Evolutionary conservation across 2,888 invertebrate species (phyloP).

Genomic region (Zygogramma bicolorata): DNA sequence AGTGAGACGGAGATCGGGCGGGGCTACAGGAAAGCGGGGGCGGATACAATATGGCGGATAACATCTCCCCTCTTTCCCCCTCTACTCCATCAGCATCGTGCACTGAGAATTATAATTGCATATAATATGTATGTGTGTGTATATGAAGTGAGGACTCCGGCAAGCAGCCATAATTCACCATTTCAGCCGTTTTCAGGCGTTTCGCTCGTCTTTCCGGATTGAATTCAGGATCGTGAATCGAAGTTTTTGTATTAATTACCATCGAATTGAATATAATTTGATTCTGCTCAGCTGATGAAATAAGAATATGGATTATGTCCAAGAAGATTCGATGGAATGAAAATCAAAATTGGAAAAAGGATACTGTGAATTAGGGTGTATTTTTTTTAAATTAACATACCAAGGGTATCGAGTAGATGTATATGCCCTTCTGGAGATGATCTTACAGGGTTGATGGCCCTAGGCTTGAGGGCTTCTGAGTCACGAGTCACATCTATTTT

Average conservation of each 20-base stretch:
- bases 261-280: conserved; percentile 56
- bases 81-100: conserved; percentile 62
- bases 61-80: conserved; percentile 62
- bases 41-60: conserved; percentile 67
- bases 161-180: conserved; percentile 60
- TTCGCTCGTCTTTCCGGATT: conserved; percentile 38
- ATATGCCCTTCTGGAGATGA: no score
- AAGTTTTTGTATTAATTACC: conserved; percentile 63
- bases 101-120: conserved; percentile 67
- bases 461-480: no score
- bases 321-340: no score
- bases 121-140: conserved; percentile 65
- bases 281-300: no score
- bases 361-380: no score
- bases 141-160: conserved; percentile 50
- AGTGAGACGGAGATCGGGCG: conserved; percentile 61
- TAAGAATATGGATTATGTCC: no score
- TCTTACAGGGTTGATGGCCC: no score
- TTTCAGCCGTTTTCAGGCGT: conserved; percentile 43
- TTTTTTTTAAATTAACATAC: no score
- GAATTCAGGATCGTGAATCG: conserved; percentile 42
- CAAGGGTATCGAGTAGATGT: no score
- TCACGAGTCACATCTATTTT: no score
- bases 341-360: no score
- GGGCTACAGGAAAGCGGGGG: conserved; percentile 62